phyloP scores from a whole-genome alignment of 1,140 invertebrate species.

The Sipha flava region DNA sequence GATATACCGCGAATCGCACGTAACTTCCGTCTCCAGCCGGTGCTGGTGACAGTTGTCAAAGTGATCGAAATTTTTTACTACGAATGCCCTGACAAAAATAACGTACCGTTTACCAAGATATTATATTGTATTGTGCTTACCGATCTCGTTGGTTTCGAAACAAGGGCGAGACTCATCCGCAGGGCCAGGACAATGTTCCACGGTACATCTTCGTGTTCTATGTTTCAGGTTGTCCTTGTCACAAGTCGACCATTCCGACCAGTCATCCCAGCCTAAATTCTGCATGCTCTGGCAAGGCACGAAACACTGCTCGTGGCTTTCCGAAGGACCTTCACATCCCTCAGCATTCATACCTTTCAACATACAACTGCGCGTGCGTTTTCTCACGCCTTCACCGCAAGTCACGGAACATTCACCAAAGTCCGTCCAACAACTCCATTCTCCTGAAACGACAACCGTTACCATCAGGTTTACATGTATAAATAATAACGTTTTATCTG shows the following conservation, averaged over 20 bases:
- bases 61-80: too few species aligned
- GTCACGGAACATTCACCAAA: slow-evolving; percentile 69
- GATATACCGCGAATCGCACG: too few species aligned
- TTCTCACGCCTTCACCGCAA: slow-evolving; percentile 59
- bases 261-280: slow-evolving; percentile 51
- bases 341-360: slow-evolving; percentile 40
- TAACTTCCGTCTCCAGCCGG: too few species aligned
- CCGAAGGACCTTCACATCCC: slow-evolving; percentile 48
- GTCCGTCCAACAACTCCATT: slow-evolving; percentile 75
- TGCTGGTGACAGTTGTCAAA: too few species aligned
- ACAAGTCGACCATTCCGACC: slow-evolving; percentile 64
- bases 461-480: slow-evolving; percentile 31
- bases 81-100: too few species aligned
- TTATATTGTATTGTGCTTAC: too few species aligned
- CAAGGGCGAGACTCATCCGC: slow-evolving; percentile 58
- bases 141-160: slow-evolving; percentile 35
- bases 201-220: slow-evolving; percentile 53
- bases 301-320: slow-evolving; percentile 49
- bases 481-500: too few species aligned
- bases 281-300: slow-evolving; percentile 46
- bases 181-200: slow-evolving; percentile 56
- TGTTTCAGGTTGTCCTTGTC: slow-evolving; percentile 55
- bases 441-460: slow-evolving; percentile 43
- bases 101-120: too few species aligned
- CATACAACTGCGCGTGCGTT: slow-evolving; percentile 52